A percentile compares a stretch with the other conserved stretches of the same genome.
These are phyloP conservation scores for Trichechus manatus DNA, from an alignment of 2,113 vertebrate species.

Conservation along the genomic window DNA sequence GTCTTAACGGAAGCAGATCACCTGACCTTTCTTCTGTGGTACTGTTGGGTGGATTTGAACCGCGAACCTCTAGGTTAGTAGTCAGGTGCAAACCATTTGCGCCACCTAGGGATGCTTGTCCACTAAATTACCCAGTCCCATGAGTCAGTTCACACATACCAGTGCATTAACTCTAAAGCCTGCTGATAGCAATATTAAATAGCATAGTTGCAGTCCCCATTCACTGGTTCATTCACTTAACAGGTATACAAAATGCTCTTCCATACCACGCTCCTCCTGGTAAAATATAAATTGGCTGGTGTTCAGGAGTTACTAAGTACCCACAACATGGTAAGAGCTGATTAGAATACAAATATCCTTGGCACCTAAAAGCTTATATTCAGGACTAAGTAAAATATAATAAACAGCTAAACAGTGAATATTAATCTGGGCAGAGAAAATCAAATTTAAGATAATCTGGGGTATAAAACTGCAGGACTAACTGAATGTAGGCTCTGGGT, in stretches of 20 bases:
- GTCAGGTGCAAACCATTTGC: not conserved
- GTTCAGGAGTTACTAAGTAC: not conserved
- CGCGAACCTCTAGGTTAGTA: not conserved
- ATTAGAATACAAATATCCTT: slow-evolving; percentile 8
- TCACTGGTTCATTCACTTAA: not conserved
- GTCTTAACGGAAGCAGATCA: not conserved
- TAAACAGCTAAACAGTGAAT: not conserved
- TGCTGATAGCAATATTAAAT: not conserved
- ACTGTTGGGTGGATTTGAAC: not conserved
- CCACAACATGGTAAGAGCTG: not conserved
- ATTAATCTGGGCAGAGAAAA: not conserved
- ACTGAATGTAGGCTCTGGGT: not conserved
- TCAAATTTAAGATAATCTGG: not conserved
- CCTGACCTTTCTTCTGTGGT: not conserved
- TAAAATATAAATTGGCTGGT: not conserved
- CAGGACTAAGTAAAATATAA: not conserved
- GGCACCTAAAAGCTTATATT: not conserved
- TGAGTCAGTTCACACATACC: not conserved
- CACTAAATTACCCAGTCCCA: not conserved
- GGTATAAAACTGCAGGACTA: not conserved
- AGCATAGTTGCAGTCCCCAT: not conserved
- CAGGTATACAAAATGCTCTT: not conserved
- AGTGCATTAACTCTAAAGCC: not conserved
- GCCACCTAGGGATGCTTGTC: not conserved
- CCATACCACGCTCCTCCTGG: not conserved